These are phyloP conservation scores for Morpho achilles DNA, from an alignment of 2,888 invertebrate species.

Conservation along the genomic window DNA sequence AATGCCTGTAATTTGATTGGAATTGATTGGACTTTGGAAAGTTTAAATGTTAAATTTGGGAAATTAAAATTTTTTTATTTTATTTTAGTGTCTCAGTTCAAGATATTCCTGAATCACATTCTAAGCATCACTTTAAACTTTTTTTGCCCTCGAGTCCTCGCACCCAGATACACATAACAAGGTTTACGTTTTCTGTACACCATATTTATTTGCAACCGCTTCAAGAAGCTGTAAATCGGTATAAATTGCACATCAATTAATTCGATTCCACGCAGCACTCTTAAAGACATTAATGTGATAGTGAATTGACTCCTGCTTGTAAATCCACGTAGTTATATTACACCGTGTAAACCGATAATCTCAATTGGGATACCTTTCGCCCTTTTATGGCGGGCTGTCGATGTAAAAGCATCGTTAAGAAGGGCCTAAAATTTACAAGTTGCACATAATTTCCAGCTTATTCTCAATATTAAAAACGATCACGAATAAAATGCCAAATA, in stretches of 20 bases:
- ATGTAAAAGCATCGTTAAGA: constrained; percentile 53
- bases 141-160: too few species aligned
- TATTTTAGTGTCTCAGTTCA: too few species aligned
- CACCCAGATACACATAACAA: constrained; percentile 2
- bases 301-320: constrained; percentile 47
- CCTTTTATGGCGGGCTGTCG: constrained; percentile 52
- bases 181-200: constrained; percentile 7
- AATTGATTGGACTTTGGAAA: too few species aligned
- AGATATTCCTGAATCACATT: too few species aligned
- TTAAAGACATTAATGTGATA: constrained; percentile 56
- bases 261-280: constrained; percentile 43
- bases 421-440: constrained; percentile 41
- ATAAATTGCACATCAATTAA: constrained; percentile 60
- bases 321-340: constrained; percentile 45
- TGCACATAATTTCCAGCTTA: constrained; percentile 4
- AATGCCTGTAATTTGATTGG: too few species aligned
- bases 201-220: constrained; percentile 33
- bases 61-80: too few species aligned
- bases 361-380: constrained; percentile 50
- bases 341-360: constrained; percentile 56
- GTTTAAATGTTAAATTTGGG: too few species aligned
- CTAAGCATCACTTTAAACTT: too few species aligned
- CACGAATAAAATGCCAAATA: too few species aligned
- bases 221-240: constrained; percentile 42
- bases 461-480: neutral